Conservation (phyloP, 1,140 invertebrate species). For the Teleogryllus occipitalis region DNA sequence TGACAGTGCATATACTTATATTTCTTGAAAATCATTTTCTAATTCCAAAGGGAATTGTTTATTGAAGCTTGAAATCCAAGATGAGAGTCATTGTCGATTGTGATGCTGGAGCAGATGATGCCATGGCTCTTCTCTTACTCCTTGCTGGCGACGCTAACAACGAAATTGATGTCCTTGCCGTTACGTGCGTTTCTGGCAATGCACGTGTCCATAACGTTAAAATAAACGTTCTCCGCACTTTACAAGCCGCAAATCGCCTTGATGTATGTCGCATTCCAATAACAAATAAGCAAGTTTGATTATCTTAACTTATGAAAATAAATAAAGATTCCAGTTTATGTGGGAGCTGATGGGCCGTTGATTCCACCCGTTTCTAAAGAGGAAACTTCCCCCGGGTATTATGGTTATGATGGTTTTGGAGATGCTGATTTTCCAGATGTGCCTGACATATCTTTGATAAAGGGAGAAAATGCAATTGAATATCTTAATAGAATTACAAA, state of each 20-base stretch:
- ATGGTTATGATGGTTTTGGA: slow-evolving; percentile 60
- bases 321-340: slow-evolving; percentile 54
- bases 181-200: slow-evolving; percentile 57
- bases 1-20: too few relatives aligned
- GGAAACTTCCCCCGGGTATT: slow-evolving; percentile 32
- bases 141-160: slow-evolving; percentile 43
- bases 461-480: slow-evolving; percentile 25
- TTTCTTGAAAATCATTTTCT: too few relatives aligned
- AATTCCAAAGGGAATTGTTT: too few relatives aligned
- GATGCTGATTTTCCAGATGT: slow-evolving; percentile 34
- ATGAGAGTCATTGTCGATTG: slow-evolving; percentile 49
- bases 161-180: slow-evolving; percentile 45
- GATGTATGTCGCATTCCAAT: slow-evolving; percentile 39
- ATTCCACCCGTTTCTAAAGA: slow-evolving; percentile 34
- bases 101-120: slow-evolving; percentile 57
- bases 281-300: not conserved
- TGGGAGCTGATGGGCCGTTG: slow-evolving; percentile 46
- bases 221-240: slow-evolving; percentile 49
- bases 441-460: slow-evolving; percentile 23
- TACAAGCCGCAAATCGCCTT: slow-evolving; percentile 38
- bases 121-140: slow-evolving; percentile 49
- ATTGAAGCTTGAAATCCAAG: too few relatives aligned
- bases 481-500: slow-evolving; percentile 15
- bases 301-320: slow-evolving; percentile 1
- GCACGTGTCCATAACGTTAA: slow-evolving; percentile 48